Percentiles rank a stretch among this genome's conserved stretches.
Evolutionary conservation across 2,797 vertebrate genomes (phyloP).

Genomic region (Rousettus madagascariensis): DNA sequence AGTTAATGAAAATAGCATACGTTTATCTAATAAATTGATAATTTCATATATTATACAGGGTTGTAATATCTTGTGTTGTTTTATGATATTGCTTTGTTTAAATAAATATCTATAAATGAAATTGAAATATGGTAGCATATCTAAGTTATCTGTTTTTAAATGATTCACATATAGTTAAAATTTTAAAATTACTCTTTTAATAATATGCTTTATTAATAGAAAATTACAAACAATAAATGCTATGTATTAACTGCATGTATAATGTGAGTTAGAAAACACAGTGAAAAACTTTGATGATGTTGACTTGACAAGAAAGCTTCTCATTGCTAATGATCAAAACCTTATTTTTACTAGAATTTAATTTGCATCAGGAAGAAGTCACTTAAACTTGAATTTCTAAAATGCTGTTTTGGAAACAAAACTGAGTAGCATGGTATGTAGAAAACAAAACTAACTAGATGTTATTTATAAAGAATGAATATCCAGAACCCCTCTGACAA

Average conservation of each 20-base stretch:
- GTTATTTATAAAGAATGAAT: not conserved
- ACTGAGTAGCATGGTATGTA: not conserved
- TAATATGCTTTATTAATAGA: not conserved
- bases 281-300: not conserved
- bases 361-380: not conserved
- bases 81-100: not conserved
- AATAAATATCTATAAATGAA: not conserved
- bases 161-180: not conserved
- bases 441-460: not conserved
- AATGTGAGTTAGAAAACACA: not conserved
- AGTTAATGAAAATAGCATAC: not conserved
- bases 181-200: not conserved
- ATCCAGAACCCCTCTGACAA: not conserved
- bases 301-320: not conserved
- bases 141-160: not conserved
- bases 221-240: not conserved
- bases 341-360: slow-evolving; percentile 40
- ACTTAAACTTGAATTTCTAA: slow-evolving; percentile 30
- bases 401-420: not conserved
- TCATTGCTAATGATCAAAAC: not conserved
- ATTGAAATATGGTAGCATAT: not conserved
- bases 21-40: not conserved
- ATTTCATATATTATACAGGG: not conserved
- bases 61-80: not conserved
- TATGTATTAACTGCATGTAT: not conserved